Evolutionary conservation across 2,797 vertebrate genomes (phyloP), one percentile per base, ranked within the genome.

Genomic region (Lithobates sylvaticus): DNA sequence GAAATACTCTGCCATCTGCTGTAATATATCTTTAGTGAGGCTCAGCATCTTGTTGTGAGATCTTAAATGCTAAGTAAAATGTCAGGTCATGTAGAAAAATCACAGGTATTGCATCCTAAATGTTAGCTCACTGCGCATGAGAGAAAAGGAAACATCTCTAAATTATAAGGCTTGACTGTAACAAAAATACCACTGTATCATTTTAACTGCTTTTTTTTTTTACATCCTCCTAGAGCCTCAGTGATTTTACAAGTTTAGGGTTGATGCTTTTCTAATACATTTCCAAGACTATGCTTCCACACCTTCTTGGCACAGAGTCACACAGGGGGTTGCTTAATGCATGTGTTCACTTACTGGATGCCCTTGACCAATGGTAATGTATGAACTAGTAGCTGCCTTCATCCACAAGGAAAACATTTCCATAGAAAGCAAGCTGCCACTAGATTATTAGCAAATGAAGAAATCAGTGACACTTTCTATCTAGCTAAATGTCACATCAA

Each of bases 21-120:
- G 83, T 88, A 87, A 26, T 92, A 80, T 91, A 88, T 91, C 90
- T 92, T 91, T 91, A 86, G 78, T 86, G 86, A 90, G 88, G 88
- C 91, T 86, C 89, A 87, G 87, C 90, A 88, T 93, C 91, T 92
- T 93, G 88, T 85, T 93, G 93, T 91, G 92, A 92, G 88, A 93
- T 93, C 88, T 84, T 90, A 88, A 90, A 90, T 85, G 89, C 92
- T 89, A 79, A 91, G 76, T 92, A 90, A 93, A 92, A 92, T 93
- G 89, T 90, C 89, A 93, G 90, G 76, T 90, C 32, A 69, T 88
- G 76, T 89, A 92, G 88, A 92, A 92, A 91, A 92, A 92, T 91
- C 90, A 84, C 2, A 91, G 88, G 84, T 88, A 88, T 1, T 88
- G 90, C 89, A 91, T 88, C 86, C 90, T 78, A 91, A 91, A 92